phyloP scores from a whole-genome alignment of 2,888 invertebrate species.

The Xestia xanthographa region DNA sequence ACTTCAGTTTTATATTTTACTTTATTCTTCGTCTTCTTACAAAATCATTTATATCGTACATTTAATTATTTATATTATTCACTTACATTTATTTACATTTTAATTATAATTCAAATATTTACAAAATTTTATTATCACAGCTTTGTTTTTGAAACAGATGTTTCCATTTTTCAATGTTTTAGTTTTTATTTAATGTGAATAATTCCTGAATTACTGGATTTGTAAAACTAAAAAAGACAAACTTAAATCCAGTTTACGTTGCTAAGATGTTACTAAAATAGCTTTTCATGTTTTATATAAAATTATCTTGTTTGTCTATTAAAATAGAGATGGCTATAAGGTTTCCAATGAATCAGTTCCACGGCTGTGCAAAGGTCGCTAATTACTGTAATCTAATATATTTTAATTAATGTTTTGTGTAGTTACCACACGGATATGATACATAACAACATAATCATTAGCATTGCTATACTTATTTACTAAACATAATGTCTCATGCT shows the following conservation, averaged over 20 bases:
- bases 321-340: slow-evolving; percentile 6
- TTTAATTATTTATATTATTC: not conserved
- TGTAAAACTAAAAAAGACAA: not conserved
- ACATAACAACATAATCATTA: slow-evolving; percentile 33
- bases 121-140: slow-evolving; percentile 57
- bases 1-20: slow-evolving; percentile 21
- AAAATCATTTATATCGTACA: slow-evolving; percentile 28
- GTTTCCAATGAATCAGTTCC: slow-evolving; percentile 5
- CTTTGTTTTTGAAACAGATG: slow-evolving; percentile 54
- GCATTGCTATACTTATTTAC: slow-evolving; percentile 18
- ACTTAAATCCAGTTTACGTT: not conserved
- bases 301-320: slow-evolving; percentile 15
- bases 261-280: not conserved
- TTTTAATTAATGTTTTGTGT: slow-evolving; percentile 27
- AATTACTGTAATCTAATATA: slow-evolving; percentile 46
- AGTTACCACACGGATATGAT: slow-evolving; percentile 26
- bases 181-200: slow-evolving; percentile 5
- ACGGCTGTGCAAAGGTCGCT: slow-evolving; percentile 41
- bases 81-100: slow-evolving; percentile 15
- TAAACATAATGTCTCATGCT: slow-evolving; percentile 10
- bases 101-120: slow-evolving; percentile 36
- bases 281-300: not conserved
- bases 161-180: slow-evolving; percentile 38
- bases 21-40: slow-evolving; percentile 37
- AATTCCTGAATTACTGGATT: not conserved